A percentile compares a stretch with the other conserved stretches of the same genome.
Conservation (phyloP, 2,888 invertebrate species). For the Protonemura montana region DNA sequence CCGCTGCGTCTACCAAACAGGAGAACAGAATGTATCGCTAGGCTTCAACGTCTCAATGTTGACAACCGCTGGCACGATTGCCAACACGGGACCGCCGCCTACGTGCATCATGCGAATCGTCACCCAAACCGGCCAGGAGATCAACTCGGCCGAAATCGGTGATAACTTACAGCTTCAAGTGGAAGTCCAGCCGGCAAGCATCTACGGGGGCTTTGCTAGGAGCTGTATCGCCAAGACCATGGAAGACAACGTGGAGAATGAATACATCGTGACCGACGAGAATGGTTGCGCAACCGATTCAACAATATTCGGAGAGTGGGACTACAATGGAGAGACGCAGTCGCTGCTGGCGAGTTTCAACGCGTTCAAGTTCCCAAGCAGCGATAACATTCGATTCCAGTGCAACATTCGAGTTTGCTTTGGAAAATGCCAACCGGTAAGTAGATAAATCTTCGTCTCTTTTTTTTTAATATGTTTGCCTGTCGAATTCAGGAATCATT, state of each 20-base stretch:
- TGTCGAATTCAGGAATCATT: no score
- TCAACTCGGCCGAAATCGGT: constrained; percentile 91
- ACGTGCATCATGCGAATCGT: constrained; percentile 92
- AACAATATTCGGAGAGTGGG: constrained; percentile 93
- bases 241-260: constrained; percentile 86
- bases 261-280: constrained; percentile 91
- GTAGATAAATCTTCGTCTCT: constrained; percentile 52
- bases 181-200: constrained; percentile 73
- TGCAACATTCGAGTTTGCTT: constrained; percentile 95
- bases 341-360: constrained; percentile 88
- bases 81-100: constrained; percentile 93
- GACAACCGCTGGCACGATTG: constrained; percentile 93
- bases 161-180: constrained; percentile 87
- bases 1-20: constrained; percentile 93
- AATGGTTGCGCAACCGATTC: constrained; percentile 94
- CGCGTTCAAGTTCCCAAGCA: constrained; percentile 94
- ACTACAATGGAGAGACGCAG: constrained; percentile 84
- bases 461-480: no score
- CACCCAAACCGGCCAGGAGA: constrained; percentile 84
- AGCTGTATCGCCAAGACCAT: constrained; percentile 93
- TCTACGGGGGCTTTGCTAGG: constrained; percentile 93
- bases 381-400: constrained; percentile 93
- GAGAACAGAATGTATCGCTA: constrained; percentile 89
- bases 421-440: constrained; percentile 92
- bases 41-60: constrained; percentile 96